Base-by-base conservation (phyloP, 2,888 invertebrate genomes). In the Hoplodrina ambigua region DNA sequence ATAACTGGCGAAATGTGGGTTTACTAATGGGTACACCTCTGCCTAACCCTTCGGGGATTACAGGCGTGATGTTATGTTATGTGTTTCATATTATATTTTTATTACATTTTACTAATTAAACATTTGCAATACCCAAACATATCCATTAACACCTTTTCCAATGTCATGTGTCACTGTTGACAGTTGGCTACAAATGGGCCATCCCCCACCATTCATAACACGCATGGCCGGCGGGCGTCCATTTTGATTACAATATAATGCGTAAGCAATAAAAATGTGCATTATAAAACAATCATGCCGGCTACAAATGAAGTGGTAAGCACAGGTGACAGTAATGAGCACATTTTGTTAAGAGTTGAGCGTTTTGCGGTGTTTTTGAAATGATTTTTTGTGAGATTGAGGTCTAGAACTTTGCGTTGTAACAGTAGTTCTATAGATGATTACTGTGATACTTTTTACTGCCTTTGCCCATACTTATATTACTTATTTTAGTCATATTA, bases 241-340 rank as follows among this genome's bases (percentile, higher is more conserved):
- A 52, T 62, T 68, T 58, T 78, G 68, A 75, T 75, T 75, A 77
- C 67, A 75, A 75, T 76, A 76, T 78, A 78, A 77, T 81, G 72
- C 57, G 62, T 59, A 64, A 59, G 78, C 66, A 62, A 85, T 83
- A 87, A 88, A 83, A 83, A 82, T 83, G 72, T 46, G 69, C 85
- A 89, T 89, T 89, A 88, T 81, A 88, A 88, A 86, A 85, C 85
- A 88, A 89, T 88, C 87, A 86, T 72, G 78, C 77, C 71, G 63
- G 84, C 19, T 30, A 72, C 84, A 85, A 85, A 83, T 84, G 84
- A 77, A 77, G 58, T 65, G 77, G 80, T 75, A 75, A 80, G 74
- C 69, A 52, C 75, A 64, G 63, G 57, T 76, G 69, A 72, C 64
- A 57, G 61, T 85, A 83, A 85, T 85, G 78, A 73, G 5, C 33